Evolutionary conservation across 2,113 vertebrate species (phyloP).

Genomic region (Gallinago media): DNA sequence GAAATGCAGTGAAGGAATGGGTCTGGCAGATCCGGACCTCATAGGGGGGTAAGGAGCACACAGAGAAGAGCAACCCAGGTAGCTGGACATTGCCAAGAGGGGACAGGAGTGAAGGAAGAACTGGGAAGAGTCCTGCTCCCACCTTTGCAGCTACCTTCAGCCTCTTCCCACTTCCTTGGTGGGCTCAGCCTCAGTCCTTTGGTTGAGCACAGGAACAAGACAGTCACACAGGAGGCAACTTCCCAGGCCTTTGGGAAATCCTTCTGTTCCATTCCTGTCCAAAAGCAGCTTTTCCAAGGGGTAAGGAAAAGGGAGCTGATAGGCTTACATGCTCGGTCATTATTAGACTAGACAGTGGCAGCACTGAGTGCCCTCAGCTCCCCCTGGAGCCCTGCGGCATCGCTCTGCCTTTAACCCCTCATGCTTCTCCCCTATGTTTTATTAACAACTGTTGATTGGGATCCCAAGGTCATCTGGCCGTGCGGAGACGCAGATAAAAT

Average conservation of each 20-base stretch:
- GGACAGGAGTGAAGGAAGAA: not conserved
- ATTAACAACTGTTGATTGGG: conserved; percentile 9
- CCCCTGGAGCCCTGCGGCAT: not conserved
- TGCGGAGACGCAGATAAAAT: not conserved
- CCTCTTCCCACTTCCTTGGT: not conserved
- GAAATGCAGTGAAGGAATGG: not conserved
- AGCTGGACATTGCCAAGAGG: not conserved
- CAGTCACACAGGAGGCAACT: not conserved
- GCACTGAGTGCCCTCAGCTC: not conserved
- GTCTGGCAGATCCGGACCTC: not conserved
- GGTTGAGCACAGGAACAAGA: not conserved
- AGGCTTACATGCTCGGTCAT: rapidly evolving
- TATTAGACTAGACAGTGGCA: not conserved
- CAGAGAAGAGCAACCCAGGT: not conserved
- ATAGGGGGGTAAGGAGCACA: not conserved
- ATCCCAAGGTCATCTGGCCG: not conserved
- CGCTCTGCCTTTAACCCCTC: not conserved
- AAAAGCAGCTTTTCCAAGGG: not conserved
- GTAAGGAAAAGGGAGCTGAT: not conserved
- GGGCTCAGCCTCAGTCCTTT: not conserved
- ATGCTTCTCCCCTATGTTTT: not conserved
- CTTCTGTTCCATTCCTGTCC: not conserved
- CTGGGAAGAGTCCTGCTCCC: not conserved
- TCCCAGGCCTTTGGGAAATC: not conserved
- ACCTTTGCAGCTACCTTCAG: not conserved